These are phyloP conservation scores for Lampris megalopsis DNA, from an alignment of 2,113 vertebrate genomes.

Conservation along the genomic window DNA sequence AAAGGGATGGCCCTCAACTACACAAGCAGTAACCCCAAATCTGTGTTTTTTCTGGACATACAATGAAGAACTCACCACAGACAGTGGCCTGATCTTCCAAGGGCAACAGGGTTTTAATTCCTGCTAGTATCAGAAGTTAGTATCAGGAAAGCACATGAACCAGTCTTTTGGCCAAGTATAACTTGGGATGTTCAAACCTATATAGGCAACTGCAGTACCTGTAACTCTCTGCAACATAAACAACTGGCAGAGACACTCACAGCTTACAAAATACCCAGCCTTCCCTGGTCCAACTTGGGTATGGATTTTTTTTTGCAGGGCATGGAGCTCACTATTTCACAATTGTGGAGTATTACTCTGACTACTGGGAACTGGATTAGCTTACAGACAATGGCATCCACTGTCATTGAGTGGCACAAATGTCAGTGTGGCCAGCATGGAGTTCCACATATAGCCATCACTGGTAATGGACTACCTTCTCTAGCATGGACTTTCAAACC, in stretches of 20 bases:
- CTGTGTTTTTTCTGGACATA: conserved; percentile 10
- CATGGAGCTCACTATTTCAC: conserved; percentile 28
- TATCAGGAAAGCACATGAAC: conserved; percentile 1
- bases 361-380: conserved; percentile 64
- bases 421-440: background rate
- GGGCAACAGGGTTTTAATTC: background rate
- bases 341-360: conserved; percentile 54
- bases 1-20: conserved; percentile 6
- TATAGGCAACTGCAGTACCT: background rate
- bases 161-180: conserved; percentile 13
- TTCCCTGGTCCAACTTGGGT: conserved; percentile 39
- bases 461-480: background rate
- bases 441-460: background rate
- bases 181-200: background rate
- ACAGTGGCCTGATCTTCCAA: conserved; percentile 12
- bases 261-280: conserved; percentile 23
- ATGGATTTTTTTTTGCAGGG: conserved; percentile 53
- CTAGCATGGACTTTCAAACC: background rate
- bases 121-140: conserved; percentile 1
- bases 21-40: background rate
- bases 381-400: conserved; percentile 8
- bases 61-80: conserved; percentile 13
- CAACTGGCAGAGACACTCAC: conserved; percentile 11
- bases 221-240: background rate
- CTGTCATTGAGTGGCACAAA: conserved; percentile 2